phyloP scores from a whole-genome alignment of 2,797 vertebrate genomes.

The Onychomys leucogaster region DNA sequence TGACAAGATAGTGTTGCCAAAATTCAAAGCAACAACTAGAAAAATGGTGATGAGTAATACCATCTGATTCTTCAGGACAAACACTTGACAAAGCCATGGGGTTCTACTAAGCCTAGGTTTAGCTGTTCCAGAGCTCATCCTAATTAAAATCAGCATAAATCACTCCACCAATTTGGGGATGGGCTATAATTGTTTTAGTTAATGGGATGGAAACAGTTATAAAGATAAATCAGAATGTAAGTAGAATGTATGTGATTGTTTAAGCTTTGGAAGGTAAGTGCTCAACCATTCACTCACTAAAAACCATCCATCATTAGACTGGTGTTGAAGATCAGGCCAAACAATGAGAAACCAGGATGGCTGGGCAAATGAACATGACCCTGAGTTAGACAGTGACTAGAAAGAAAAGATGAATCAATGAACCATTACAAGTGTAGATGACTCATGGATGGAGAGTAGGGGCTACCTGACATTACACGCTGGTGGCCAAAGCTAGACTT shows the following conservation, averaged over 20 bases:
- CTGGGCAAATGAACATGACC: neutral
- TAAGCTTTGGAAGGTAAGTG: neutral
- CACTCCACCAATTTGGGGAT: neutral
- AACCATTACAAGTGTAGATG: neutral
- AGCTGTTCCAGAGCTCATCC: neutral
- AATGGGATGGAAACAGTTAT: slow-evolving; percentile 55
- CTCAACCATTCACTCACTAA: neutral
- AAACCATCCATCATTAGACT: neutral
- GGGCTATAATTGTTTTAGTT: neutral
- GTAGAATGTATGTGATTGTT: neutral
- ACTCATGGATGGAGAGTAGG: neutral
- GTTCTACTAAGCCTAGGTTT: neutral
- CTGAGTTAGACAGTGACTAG: neutral
- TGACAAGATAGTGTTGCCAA: neutral
- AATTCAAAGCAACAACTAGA: slow-evolving; percentile 7
- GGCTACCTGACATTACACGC: fast-evolving
- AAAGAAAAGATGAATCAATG: neutral
- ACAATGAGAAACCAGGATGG: neutral
- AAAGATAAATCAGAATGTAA: neutral
- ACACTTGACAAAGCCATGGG: neutral
- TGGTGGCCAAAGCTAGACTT: neutral
- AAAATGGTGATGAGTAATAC: neutral
- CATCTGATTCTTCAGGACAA: neutral
- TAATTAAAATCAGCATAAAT: slow-evolving; percentile 50
- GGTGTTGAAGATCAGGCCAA: neutral